These are phyloP conservation scores for Uria lomvia DNA, from an alignment of 2,113 vertebrate species.

Conservation along the genomic window DNA sequence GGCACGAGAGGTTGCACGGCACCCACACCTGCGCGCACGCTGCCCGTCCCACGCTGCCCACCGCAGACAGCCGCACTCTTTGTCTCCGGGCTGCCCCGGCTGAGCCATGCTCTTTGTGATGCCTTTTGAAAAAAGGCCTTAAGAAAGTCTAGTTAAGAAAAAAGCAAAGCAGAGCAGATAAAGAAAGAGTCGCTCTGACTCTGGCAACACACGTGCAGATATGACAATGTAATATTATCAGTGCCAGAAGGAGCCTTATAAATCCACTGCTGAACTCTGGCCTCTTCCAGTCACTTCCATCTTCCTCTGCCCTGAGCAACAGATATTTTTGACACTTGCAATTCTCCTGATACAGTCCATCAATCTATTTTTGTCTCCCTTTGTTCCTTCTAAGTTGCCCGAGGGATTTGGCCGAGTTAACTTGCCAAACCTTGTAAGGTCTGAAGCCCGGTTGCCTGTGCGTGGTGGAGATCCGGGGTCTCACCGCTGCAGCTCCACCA, in stretches of 20 bases:
- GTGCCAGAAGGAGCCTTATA: slow-evolving; percentile 38
- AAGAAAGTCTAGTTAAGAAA: not conserved
- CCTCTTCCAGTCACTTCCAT: slow-evolving; percentile 43
- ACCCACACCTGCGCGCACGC: not conserved
- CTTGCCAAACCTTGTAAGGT: not conserved
- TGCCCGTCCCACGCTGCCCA: not conserved
- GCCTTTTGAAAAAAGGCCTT: not conserved
- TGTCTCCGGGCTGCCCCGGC: not conserved
- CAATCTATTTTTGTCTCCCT: slow-evolving; percentile 48
- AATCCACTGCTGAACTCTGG: slow-evolving; percentile 51
- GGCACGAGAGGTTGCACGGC: not conserved
- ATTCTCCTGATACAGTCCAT: slow-evolving; percentile 49
- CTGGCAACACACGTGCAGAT: not conserved
- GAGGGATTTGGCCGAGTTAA: not conserved
- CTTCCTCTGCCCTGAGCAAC: slow-evolving; percentile 43
- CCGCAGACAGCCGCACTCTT: not conserved
- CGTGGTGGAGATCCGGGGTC: fast-evolving
- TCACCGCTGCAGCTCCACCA: not conserved
- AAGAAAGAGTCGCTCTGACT: not conserved
- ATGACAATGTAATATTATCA: slow-evolving; percentile 28
- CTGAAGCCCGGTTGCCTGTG: not conserved
- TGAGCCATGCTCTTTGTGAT: not conserved
- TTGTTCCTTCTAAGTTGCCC: not conserved
- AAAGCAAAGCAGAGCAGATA: not conserved
- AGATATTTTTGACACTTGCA: slow-evolving; percentile 53